Evolutionary conservation across 1,140 invertebrate species (phyloP).

Genomic region (Aleiodes sp.): DNA sequence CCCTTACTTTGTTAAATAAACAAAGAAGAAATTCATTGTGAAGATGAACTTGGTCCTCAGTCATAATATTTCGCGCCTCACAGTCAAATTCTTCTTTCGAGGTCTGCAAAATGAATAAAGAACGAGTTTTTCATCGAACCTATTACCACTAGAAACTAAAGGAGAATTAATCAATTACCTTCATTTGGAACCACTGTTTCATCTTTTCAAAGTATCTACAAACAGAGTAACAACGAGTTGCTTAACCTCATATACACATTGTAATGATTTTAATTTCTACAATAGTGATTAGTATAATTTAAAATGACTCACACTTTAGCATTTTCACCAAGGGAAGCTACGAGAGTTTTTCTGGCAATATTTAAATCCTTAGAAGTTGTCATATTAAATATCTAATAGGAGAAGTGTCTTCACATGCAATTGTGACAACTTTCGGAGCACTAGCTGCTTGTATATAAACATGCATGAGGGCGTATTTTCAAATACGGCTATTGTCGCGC

Average conservation of each 20-base stretch:
- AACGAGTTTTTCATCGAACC: slow-evolving; percentile 21
- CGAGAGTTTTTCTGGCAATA: slow-evolving; percentile 70
- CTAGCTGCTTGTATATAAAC: slow-evolving; percentile 5
- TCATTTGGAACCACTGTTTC: slow-evolving; percentile 79
- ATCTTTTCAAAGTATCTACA: slow-evolving; percentile 73
- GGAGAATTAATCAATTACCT: slow-evolving; percentile 56
- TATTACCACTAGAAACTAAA: slow-evolving; percentile 16
- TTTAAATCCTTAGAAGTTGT: slow-evolving; percentile 62
- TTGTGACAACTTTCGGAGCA: not conserved
- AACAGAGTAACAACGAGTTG: slow-evolving; percentile 35
- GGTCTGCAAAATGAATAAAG: slow-evolving; percentile 53
- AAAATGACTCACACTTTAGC: slow-evolving; percentile 60
- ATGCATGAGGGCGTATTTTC: not conserved
- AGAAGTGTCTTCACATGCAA: not conserved
- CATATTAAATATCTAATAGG: slow-evolving; percentile 44
- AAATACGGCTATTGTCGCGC: no score
- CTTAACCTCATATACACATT: not conserved
- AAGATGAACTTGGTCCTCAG: slow-evolving; percentile 76
- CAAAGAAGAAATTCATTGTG: slow-evolving; percentile 87
- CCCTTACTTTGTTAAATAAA: slow-evolving; percentile 81
- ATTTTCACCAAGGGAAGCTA: slow-evolving; percentile 73
- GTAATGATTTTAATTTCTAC: not conserved
- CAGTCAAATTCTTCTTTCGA: slow-evolving; percentile 84
- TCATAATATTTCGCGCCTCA: slow-evolving; percentile 77
- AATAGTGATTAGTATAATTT: not conserved